Evolutionary conservation across 2,797 vertebrate species (phyloP).

Genomic region (Myotis findleyi): DNA sequence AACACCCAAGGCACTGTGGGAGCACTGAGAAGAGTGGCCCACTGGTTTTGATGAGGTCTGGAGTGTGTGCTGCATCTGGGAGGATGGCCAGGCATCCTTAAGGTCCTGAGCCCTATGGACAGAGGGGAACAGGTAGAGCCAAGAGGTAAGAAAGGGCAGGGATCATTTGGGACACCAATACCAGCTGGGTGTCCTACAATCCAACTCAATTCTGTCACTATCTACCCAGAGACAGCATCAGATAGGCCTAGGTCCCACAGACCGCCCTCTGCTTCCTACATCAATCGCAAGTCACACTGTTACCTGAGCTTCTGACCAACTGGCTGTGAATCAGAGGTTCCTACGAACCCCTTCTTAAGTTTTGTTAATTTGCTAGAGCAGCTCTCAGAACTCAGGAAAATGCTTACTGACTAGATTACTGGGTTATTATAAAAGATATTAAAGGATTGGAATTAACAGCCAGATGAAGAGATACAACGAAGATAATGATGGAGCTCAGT

Average conservation of each 20-base stretch:
- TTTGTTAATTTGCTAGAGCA: background rate
- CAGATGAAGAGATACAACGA: background rate
- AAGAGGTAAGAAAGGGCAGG: background rate
- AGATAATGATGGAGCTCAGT: background rate
- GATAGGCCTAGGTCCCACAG: background rate
- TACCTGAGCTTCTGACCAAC: background rate
- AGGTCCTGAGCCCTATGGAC: rapidly evolving
- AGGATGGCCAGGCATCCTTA: background rate
- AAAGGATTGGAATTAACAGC: background rate
- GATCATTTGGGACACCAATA: background rate
- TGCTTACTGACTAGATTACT: background rate
- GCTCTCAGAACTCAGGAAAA: background rate
- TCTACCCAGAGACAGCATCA: background rate
- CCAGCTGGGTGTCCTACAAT: background rate
- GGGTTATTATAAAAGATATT: background rate
- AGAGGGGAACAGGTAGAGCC: background rate
- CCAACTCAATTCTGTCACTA: background rate
- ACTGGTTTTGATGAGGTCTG: background rate
- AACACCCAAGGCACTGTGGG: background rate
- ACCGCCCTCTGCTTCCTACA: background rate
- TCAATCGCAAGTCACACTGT: too few species aligned
- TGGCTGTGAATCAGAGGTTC: background rate
- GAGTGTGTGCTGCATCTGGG: background rate
- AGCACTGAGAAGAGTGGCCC: background rate
- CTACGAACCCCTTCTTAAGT: rapidly evolving